Percentiles rank a stretch among this genome's conserved stretches.
Evolutionary conservation across 2,888 invertebrate species (phyloP).

Genomic region (Aphidoletes aphidimyza): DNA sequence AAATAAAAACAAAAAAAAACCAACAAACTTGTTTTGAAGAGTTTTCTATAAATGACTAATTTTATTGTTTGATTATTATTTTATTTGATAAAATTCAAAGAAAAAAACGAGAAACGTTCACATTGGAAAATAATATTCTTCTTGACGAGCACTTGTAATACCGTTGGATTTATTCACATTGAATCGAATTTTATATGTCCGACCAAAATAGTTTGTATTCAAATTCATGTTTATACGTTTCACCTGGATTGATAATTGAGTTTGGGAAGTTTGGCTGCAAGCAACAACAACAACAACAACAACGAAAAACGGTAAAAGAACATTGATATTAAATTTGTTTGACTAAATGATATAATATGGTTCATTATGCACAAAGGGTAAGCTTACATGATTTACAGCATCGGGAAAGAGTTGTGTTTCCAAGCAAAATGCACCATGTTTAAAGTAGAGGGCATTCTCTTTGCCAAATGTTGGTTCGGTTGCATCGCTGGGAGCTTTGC

Average conservation of each 20-base stretch:
- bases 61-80: no score
- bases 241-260: slow-evolving; percentile 77
- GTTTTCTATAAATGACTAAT: no score
- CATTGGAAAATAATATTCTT: no score
- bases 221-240: slow-evolving; percentile 77
- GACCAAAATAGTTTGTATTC: slow-evolving; percentile 71
- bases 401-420: slow-evolving; percentile 95
- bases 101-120: no score
- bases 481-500: slow-evolving; percentile 43
- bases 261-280: slow-evolving; percentile 81
- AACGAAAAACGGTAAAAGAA: background rate
- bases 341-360: no score
- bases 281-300: slow-evolving; percentile 55
- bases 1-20: no score
- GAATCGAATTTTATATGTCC: no score
- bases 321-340: slow-evolving; percentile 47
- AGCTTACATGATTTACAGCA: slow-evolving; percentile 82
- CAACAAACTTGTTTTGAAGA: no score
- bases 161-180: no score
- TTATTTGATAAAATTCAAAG: no score
- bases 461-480: slow-evolving; percentile 74
- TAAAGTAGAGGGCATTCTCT: slow-evolving; percentile 74
- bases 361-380: no score
- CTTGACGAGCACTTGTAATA: no score
- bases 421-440: slow-evolving; percentile 85